These are phyloP conservation scores for Nudaria mundana DNA, from an alignment of 2,888 invertebrate species.

Conservation along the genomic window DNA sequence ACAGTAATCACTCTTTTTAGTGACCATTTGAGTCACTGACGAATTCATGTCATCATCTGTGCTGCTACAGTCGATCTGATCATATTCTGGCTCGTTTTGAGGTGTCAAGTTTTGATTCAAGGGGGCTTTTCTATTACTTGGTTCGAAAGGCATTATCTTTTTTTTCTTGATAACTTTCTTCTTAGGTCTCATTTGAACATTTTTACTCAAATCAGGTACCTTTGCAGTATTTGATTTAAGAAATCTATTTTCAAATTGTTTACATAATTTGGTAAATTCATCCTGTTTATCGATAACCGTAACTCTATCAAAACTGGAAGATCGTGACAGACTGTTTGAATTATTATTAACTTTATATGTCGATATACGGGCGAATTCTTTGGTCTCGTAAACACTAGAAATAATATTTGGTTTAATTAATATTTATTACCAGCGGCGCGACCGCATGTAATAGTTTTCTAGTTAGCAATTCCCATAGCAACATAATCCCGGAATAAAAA, in stretches of 20 bases:
- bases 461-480: too few relatives aligned
- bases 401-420: background rate
- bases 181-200: conserved; percentile 7
- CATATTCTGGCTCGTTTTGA: conserved; percentile 11
- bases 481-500: too few relatives aligned
- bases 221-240: conserved; percentile 21
- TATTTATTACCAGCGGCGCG: background rate
- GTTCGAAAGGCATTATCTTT: background rate
- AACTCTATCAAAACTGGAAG: conserved; percentile 60
- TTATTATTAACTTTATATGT: conserved; percentile 48
- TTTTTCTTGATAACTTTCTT: conserved; percentile 13
- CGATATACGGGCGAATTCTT: conserved; percentile 63
- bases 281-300: conserved; percentile 62
- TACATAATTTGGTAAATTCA: conserved; percentile 34
- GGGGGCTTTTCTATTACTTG: too few relatives aligned
- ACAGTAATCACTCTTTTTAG: background rate
- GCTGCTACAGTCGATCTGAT: background rate
- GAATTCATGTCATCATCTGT: background rate
- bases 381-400: conserved; percentile 60
- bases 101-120: too few relatives aligned
- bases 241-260: conserved; percentile 32
- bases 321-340: conserved; percentile 39
- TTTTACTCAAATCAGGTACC: conserved; percentile 16
- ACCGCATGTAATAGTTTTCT: too few relatives aligned
- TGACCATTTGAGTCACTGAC: background rate